Conservation (phyloP, 2,888 invertebrate genomes). For the Seira ritae region DNA sequence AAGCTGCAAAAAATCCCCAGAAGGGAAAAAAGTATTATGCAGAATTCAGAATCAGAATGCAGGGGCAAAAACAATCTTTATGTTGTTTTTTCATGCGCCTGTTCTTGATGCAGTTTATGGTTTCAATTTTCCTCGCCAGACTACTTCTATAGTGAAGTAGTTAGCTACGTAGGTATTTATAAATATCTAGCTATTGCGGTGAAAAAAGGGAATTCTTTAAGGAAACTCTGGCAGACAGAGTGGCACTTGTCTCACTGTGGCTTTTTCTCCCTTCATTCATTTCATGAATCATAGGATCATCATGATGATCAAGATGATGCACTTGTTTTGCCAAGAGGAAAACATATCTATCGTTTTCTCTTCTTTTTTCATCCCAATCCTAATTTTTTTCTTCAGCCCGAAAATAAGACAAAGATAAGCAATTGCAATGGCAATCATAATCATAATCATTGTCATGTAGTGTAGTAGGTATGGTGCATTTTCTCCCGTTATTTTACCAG, state of each 20-base stretch:
- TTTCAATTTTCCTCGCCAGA: background rate
- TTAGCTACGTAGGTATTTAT: constrained; percentile 5
- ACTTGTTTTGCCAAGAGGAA: constrained; percentile 14
- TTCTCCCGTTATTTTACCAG: background rate
- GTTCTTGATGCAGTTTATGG: constrained; percentile 29
- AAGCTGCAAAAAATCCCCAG: too few relatives aligned
- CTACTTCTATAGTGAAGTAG: too few relatives aligned
- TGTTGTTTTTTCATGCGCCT: background rate
- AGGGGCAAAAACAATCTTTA: background rate
- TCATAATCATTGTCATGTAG: background rate
- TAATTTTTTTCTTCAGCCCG: constrained; percentile 2
- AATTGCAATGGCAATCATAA: background rate
- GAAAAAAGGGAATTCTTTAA: background rate
- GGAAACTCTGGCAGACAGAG: background rate
- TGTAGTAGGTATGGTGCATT: background rate
- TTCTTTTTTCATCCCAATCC: background rate
- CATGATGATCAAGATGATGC: too few relatives aligned
- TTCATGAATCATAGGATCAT: too few relatives aligned
- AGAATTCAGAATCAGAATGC: constrained; percentile 22
- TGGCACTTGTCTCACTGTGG: constrained; percentile 11
- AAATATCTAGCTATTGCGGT: background rate
- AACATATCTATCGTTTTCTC: background rate
- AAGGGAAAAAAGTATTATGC: too few relatives aligned
- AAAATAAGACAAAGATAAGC: constrained; percentile 9
- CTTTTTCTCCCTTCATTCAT: background rate